These are phyloP conservation scores for Crossoptilon crossoptilon DNA, from an alignment of 2,797 vertebrate species.

Conservation along the genomic window DNA sequence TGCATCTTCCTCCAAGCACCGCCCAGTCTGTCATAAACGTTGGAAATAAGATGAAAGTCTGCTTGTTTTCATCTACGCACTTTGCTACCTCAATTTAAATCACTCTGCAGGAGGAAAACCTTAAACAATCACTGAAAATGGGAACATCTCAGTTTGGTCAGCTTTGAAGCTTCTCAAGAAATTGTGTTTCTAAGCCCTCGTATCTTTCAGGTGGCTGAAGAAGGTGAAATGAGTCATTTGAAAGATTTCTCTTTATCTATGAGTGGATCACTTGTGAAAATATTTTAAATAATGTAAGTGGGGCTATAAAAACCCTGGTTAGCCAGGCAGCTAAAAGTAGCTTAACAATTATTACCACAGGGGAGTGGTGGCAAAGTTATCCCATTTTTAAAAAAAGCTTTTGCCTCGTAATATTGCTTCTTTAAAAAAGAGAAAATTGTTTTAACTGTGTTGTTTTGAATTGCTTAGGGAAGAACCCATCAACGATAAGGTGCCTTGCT, in stretches of 20 bases:
- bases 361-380: neutral
- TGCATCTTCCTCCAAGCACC: constrained; percentile 31
- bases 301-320: constrained; percentile 17
- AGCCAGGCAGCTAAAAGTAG: neutral
- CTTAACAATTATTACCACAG: neutral
- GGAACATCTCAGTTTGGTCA: neutral
- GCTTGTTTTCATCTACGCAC: neutral
- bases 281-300: constrained; percentile 19
- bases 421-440: constrained; percentile 74
- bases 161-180: constrained; percentile 45
- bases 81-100: constrained; percentile 42
- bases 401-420: constrained; percentile 65
- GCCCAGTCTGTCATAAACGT: constrained; percentile 30
- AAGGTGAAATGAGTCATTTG: constrained; percentile 2
- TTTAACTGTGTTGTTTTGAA: constrained; percentile 76
- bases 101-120: constrained; percentile 1
- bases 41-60: constrained; percentile 30
- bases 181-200: neutral
- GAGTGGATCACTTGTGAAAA: constrained; percentile 27
- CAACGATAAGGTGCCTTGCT: constrained; percentile 73
- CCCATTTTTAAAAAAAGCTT: constrained; percentile 70
- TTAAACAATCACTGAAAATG: neutral
- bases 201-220: neutral
- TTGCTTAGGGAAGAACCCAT: constrained; percentile 72
- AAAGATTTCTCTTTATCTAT: constrained; percentile 29